Conservation (phyloP, 2,888 invertebrate species). For the Diaperis boleti region DNA sequence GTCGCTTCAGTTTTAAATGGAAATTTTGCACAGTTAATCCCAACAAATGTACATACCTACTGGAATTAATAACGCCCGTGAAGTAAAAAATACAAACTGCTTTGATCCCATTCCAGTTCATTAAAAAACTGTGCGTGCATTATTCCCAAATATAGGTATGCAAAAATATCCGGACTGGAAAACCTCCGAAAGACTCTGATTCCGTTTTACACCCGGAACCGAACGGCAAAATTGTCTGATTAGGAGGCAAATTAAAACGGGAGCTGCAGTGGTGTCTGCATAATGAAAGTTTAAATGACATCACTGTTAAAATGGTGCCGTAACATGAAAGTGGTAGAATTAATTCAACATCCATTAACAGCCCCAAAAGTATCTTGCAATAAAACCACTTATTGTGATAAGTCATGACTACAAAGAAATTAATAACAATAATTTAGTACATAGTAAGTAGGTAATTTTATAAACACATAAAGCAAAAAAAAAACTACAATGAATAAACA, state of each 20-base stretch:
- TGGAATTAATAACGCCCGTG: neutral
- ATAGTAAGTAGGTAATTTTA: no score
- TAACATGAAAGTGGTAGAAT: conserved; percentile 11
- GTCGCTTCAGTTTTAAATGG: neutral
- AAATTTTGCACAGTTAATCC: conserved; percentile 1
- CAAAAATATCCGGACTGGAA: neutral
- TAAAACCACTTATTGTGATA: no score
- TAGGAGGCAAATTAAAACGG: conserved; percentile 17
- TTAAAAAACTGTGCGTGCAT: no score
- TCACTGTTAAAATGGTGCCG: conserved; percentile 18
- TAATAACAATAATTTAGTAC: no score
- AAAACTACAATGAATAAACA: no score
- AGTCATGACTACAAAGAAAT: no score
- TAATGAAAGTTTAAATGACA: conserved; percentile 22
- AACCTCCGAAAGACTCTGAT: neutral
- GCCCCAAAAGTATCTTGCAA: no score
- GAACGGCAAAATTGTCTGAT: conserved; percentile 19
- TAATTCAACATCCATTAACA: conserved; percentile 3
- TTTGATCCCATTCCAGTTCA: no score
- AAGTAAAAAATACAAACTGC: neutral
- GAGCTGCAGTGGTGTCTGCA: conserved; percentile 10
- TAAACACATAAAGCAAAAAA: no score
- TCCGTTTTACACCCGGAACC: conserved; percentile 16
- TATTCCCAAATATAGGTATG: no score
- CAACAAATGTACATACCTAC: neutral